Evolutionary conservation across 2,113 vertebrate genomes (phyloP).

Genomic region (Leptobrachium leishanense): DNA sequence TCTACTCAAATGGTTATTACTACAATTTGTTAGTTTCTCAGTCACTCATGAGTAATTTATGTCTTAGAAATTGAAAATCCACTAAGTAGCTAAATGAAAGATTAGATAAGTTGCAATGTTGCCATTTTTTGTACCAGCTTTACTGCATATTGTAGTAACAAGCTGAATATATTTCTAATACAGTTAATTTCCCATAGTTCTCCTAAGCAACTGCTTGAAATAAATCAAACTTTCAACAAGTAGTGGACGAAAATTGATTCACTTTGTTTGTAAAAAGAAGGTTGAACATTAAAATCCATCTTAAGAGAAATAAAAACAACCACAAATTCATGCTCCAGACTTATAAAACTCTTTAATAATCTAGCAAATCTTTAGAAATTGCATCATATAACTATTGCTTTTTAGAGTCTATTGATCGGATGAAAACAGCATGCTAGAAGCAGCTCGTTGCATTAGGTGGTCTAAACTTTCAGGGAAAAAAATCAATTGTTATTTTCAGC

Average conservation of each 20-base stretch:
- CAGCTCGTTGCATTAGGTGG: conserved; percentile 20
- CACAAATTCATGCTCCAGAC: not conserved
- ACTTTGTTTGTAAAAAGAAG: not conserved
- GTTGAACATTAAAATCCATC: not conserved
- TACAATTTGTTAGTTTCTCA: too few species aligned
- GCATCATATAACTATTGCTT: conserved; percentile 6
- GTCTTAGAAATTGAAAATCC: too few species aligned
- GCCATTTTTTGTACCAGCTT: too few species aligned
- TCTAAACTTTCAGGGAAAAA: conserved; percentile 17
- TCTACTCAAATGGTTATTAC: too few species aligned
- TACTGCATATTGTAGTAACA: too few species aligned
- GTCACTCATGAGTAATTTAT: too few species aligned
- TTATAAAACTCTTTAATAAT: not conserved
- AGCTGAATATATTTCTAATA: not conserved
- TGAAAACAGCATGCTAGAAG: conserved; percentile 17
- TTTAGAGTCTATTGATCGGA: conserved; percentile 24
- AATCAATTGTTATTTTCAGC: conserved; percentile 46
- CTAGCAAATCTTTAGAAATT: not conserved
- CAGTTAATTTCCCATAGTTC: not conserved
- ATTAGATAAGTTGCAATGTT: too few species aligned
- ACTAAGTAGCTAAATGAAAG: too few species aligned
- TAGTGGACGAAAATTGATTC: not conserved
- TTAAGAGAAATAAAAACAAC: not conserved
- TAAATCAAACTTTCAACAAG: not conserved
- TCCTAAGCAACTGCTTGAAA: not conserved